Base-by-base conservation (phyloP, 2,113 vertebrate species). In the Sceloporus undulatus region DNA sequence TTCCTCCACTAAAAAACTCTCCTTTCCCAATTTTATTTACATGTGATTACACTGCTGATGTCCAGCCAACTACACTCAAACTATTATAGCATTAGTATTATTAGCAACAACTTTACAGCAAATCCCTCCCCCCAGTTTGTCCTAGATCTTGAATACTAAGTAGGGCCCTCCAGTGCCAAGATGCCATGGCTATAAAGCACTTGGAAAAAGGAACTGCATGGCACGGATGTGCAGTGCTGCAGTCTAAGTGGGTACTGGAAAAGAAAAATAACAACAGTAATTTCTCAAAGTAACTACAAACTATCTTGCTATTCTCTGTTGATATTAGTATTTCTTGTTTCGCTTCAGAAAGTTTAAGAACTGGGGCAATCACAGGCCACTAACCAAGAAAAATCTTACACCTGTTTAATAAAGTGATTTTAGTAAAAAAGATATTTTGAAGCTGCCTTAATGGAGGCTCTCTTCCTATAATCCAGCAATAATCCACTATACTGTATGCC, bases 61-160 rank as follows among this genome's bases (percentile, higher is more conserved):
- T 27, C 7, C 8, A 86, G 9, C 25, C 40, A 84, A 54, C 27
- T 14, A 73, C 42, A 84, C 29, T 29, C 23, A 18, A 73, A 14
- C 21, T 56, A 80, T 38, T 73, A 59, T 73, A 59, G 2, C 11
- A 84, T 3, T 27, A 74, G 14, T 54, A 79, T 56, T 86, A 56
- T 48, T 73, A 59, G 23, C 68, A 81, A 29, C 25, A 79, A 34
- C 75, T 79, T 81, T 80, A 87, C 14, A 21, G 18, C 34, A 59
- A 73, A 80, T 73, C n/a, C 66, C 27, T 70, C 21, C 42, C 1
- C 27, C 42, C 34, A 16, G 71, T 19, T 77, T 76, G 52, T 1
- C 65, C 42, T 70, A 79, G 34, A 79, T 66, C 13, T 68, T 80
- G n/a, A 25, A 71, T 73, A 73, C 42, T 86, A 68, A 86, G 40